Conservation (phyloP, 2,113 vertebrate species). For the Cranoglanis bouderius region DNA sequence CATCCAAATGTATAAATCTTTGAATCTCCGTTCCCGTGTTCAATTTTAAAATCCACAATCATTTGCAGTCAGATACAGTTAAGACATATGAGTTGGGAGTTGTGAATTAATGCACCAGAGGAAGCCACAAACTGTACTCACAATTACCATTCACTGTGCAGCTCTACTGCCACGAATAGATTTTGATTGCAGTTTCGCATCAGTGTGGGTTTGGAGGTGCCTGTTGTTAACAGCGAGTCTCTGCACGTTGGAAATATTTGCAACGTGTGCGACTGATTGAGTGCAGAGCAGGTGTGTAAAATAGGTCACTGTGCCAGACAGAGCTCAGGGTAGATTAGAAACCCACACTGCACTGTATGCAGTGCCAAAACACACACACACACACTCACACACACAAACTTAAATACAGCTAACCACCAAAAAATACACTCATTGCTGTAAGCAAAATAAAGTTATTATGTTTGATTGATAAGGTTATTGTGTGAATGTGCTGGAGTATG, state of each 20-base stretch:
- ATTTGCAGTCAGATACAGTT: neutral
- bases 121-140: neutral
- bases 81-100: neutral
- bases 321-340: neutral
- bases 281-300: neutral
- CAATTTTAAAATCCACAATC: neutral
- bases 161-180: neutral
- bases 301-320: slow-evolving; percentile 1
- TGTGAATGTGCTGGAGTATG: neutral
- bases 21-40: neutral
- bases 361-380: neutral
- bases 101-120: neutral
- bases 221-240: neutral
- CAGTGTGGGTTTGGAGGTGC: neutral
- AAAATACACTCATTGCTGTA: neutral
- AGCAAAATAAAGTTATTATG: neutral
- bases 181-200: no score
- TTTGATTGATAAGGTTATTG: neutral
- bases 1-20: neutral
- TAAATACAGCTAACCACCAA: neutral
- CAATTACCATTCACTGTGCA: neutral
- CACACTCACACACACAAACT: neutral
- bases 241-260: slow-evolving; percentile 17
- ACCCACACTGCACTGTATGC: neutral
- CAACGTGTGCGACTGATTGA: neutral